These are phyloP conservation scores for Cherax quadricarinatus DNA, from an alignment of 1,140 invertebrate genomes.

Conservation along the genomic window DNA sequence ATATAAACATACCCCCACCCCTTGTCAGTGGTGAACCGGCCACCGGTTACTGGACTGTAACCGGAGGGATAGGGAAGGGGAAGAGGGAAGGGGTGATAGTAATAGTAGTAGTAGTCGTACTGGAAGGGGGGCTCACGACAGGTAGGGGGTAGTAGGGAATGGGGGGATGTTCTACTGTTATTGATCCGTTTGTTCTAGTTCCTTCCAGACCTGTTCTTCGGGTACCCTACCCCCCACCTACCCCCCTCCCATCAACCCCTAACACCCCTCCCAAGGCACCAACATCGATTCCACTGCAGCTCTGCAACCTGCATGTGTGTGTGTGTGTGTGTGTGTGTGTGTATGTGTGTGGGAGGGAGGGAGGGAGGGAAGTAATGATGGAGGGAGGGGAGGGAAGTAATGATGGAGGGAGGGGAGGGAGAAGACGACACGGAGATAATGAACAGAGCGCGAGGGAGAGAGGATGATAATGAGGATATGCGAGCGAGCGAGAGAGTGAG, in stretches of 20 bases:
- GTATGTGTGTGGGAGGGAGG: not conserved
- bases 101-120: not conserved
- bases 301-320: not conserved
- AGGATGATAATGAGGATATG: not conserved
- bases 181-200: conserved; percentile 13
- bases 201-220: conserved; percentile 9
- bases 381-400: not conserved
- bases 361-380: not conserved
- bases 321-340: not conserved
- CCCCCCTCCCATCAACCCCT: no score
- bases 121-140: not conserved
- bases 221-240: not conserved
- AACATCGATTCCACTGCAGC: conserved; percentile 11
- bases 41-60: not conserved
- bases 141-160: not conserved
- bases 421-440: not conserved
- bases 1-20: no score
- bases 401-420: not conserved
- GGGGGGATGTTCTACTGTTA: conserved; percentile 5
- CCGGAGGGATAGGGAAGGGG: no score
- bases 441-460: not conserved
- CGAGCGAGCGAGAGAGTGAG: not conserved
- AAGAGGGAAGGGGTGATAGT: not conserved
- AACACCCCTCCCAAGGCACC: not conserved
- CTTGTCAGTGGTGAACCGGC: no score